phyloP scores from a whole-genome alignment of 1,140 invertebrate genomes.

The Eumaeus atala region DNA sequence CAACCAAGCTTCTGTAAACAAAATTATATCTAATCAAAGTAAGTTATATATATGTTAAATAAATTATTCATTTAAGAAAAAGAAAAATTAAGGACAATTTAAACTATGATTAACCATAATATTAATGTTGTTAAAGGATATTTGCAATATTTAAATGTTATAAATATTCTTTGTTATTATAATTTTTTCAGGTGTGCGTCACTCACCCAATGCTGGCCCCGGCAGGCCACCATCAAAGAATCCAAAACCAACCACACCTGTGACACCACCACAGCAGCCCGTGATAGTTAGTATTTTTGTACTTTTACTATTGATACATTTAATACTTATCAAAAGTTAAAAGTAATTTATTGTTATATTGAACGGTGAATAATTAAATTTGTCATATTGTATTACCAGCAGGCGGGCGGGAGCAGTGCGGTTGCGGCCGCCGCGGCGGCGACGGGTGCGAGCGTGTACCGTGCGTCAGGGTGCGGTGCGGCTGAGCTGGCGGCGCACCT shows the following conservation, averaged over 20 bases:
- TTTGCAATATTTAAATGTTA: too few relatives aligned
- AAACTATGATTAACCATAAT: background rate
- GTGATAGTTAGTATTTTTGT: conserved; percentile 32
- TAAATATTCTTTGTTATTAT: conserved; percentile 9
- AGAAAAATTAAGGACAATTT: background rate
- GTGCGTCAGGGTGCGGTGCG: conserved; percentile 86
- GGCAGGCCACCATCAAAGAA: conserved; percentile 35
- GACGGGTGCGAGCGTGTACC: conserved; percentile 48
- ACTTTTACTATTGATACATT: too few relatives aligned
- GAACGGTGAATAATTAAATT: too few relatives aligned
- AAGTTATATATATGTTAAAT: too few relatives aligned
- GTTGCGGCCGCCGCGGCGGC: background rate
- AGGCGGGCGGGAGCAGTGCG: background rate
- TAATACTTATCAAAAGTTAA: background rate
- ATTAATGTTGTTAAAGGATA: background rate
- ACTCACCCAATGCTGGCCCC: conserved; percentile 27
- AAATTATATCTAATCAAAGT: conserved; percentile 58
- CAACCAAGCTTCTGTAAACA: conserved; percentile 34
- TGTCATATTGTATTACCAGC: too few relatives aligned
- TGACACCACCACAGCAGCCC: conserved; percentile 36
- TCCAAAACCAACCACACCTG: conserved; percentile 19
- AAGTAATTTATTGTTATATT: background rate
- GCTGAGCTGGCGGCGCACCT: conserved; percentile 95
- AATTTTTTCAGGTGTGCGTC: conserved; percentile 26
- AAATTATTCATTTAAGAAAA: conserved; percentile 23